Base-by-base conservation (phyloP, 2,888 invertebrate genomes). In the Trissolcus brochymenae region DNA sequence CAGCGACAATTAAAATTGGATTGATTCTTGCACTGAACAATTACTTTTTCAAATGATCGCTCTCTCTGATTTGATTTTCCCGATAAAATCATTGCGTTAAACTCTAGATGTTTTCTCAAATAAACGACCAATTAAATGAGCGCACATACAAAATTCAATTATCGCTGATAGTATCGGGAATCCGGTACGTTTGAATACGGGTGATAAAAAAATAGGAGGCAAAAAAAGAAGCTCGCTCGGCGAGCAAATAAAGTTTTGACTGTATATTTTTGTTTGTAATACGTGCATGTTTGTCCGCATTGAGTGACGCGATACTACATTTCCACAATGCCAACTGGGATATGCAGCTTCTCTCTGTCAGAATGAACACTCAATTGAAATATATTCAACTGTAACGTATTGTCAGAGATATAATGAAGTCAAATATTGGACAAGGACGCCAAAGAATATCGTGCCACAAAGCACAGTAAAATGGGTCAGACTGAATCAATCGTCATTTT, bases 351-450 rank as follows among this genome's bases (percentile, higher is more conserved):
- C 56, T 65, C 53, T 67, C 59, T 72, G 54, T 76, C 67, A 62
- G 53, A 55, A 72, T 57, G 62, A 57, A 62, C 64, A 67, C 54
- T 66, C 67, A 56, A 76, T 67, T 66, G 72, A 72, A 76, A 76
- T 66, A 72, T 67, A 64, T 61, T 67, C 67, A 62, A 59, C 67
- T 76, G 51, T 55, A 76, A 68, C 59, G 68, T 49, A 60, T 70
- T 43, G 55, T 62, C 62, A 54, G 2, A 56, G 49, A 62, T 64
- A 64, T 72, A 77, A 72, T 77, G 77, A 73, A 72, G 64, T 64
- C 60, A 53, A 65, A 72, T 73, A 73, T 76, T 67, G 67, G 54
- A 72, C 67, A 72, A 76, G 72, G 76, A 67, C 67, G 51, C 54
- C 41, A 16, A 71, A 65, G 71, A 66, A 67, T 72, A 35, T 61